Conservation (phyloP, 2,888 invertebrate species). For the Melikaiella ostensackeni region DNA sequence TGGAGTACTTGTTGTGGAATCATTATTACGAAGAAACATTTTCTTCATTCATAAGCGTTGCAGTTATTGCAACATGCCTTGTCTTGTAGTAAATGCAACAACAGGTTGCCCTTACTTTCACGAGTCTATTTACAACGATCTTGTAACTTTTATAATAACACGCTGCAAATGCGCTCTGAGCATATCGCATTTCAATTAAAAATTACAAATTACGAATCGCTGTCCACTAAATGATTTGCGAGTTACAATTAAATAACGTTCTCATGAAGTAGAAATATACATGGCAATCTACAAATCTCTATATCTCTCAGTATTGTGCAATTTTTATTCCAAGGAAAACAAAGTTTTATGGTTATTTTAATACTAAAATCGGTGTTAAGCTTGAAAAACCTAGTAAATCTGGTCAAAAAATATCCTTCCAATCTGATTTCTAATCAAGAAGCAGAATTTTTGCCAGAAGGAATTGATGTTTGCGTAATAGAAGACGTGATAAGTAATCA, state of each 20-base stretch:
- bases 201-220: conserved; percentile 31
- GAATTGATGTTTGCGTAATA: background rate
- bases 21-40: conserved; percentile 36
- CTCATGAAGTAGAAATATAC: conserved; percentile 22
- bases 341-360: background rate
- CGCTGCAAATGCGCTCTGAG: conserved; percentile 7
- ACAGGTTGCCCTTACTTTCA: conserved; percentile 39
- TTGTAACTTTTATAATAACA: conserved; percentile 33
- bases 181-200: conserved; percentile 26
- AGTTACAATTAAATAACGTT: conserved; percentile 36
- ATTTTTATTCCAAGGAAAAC: background rate
- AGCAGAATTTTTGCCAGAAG: background rate
- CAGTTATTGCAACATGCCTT: conserved; percentile 33
- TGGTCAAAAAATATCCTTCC: background rate
- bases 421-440: background rate
- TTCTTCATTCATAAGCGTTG: conserved; percentile 35
- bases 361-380: background rate
- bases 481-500: background rate
- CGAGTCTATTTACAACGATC: conserved; percentile 29
- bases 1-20: conserved; percentile 34
- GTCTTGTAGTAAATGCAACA: conserved; percentile 40
- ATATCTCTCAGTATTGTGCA: background rate
- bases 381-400: background rate
- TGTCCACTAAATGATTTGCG: conserved; percentile 22
- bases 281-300: background rate